Percentiles rank a stretch among this genome's conserved stretches.
Conservation (phyloP, 2,888 invertebrate species). For the Hydraecia micacea region DNA sequence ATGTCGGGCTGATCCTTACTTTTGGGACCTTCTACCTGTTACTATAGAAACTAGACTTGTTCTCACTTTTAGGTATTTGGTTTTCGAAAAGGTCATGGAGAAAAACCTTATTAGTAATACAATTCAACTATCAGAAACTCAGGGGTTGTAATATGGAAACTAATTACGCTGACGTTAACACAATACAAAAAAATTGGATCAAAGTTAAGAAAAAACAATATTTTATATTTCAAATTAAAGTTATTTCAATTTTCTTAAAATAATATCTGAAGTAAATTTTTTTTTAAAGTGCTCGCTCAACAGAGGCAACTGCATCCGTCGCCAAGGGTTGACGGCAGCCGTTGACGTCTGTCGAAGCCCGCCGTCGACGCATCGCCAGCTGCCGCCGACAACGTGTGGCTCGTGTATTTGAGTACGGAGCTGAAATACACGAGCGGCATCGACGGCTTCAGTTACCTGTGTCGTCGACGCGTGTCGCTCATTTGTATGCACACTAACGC, state of each 20-base stretch:
- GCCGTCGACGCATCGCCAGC: background rate
- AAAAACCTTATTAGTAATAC: background rate
- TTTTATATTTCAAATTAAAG: background rate
- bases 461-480: too few species aligned
- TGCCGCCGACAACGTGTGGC: background rate
- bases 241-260: background rate
- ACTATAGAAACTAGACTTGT: slow-evolving; percentile 27
- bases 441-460: too few species aligned
- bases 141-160: background rate
- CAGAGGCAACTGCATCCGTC: background rate
- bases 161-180: background rate
- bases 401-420: too few species aligned
- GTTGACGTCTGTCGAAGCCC: background rate
- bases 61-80: slow-evolving; percentile 11
- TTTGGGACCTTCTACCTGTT: slow-evolving; percentile 4
- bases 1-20: slow-evolving; percentile 45
- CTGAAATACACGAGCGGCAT: too few species aligned
- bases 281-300: background rate
- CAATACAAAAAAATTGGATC: background rate
- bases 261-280: background rate
- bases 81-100: background rate
- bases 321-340: background rate
- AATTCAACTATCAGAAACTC: background rate
- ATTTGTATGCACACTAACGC: background rate
- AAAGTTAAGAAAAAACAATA: background rate